Conservation (phyloP, 2,797 vertebrate genomes). For the Rhinogobio ventralis region DNA sequence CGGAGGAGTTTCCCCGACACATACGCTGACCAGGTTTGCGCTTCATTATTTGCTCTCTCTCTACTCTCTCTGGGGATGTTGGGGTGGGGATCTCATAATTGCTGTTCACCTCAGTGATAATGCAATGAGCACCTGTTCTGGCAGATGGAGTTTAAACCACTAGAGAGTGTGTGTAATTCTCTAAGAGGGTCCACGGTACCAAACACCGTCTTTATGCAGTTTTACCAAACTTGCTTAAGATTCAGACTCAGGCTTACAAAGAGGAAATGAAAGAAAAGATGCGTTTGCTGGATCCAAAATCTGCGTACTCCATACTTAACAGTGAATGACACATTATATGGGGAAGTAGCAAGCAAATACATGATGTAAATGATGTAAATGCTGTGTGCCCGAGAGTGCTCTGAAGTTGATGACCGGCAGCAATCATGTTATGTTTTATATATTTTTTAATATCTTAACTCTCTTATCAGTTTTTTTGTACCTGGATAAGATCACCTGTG, state of each 20-base stretch:
- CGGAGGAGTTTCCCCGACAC: slow-evolving; percentile 92
- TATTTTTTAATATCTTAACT: not conserved
- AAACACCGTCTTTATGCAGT: not conserved
- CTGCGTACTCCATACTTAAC: not conserved
- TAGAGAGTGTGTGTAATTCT: slow-evolving; percentile 23
- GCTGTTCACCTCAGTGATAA: slow-evolving; percentile 37
- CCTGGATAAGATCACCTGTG: not conserved
- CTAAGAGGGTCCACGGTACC: not conserved
- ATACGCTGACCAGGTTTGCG: slow-evolving; percentile 95
- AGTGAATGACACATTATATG: not conserved
- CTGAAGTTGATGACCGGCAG: not conserved
- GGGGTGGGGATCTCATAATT: slow-evolving; percentile 28
- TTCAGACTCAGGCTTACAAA: not conserved
- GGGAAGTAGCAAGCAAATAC: not conserved
- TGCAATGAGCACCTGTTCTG: slow-evolving; percentile 38
- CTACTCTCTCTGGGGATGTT: slow-evolving; percentile 15
- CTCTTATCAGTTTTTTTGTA: not conserved
- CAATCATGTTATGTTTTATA: not conserved
- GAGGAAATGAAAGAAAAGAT: not conserved
- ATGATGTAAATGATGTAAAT: not conserved
- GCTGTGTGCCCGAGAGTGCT: not conserved
- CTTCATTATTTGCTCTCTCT: slow-evolving; percentile 73
- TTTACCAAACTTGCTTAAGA: not conserved
- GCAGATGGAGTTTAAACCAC: slow-evolving; percentile 44
- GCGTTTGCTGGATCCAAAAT: not conserved